A percentile compares a stretch with the other conserved stretches of the same genome.
phyloP scores from a whole-genome alignment of 1,140 invertebrate species.

The Dysdera silvatica region DNA sequence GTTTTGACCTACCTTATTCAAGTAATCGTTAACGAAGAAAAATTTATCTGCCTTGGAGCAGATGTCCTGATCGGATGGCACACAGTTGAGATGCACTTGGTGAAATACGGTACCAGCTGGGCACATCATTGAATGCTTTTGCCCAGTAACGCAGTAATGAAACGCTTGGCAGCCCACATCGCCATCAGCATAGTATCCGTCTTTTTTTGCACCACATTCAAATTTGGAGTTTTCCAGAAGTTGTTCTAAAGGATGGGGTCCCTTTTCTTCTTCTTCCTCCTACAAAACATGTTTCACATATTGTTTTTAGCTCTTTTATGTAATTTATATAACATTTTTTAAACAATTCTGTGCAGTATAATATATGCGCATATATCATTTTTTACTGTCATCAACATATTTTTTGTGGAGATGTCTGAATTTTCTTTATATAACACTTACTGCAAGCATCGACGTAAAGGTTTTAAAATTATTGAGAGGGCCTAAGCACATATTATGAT shows the following conservation, averaged over 20 bases:
- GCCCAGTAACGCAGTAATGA: constrained; percentile 85
- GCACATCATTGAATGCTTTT: constrained; percentile 76
- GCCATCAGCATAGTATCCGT: constrained; percentile 85
- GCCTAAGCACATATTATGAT: too few species aligned
- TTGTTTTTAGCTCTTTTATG: too few species aligned
- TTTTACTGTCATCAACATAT: too few species aligned
- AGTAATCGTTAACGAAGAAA: constrained; percentile 84
- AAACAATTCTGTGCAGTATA: too few species aligned
- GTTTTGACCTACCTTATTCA: constrained; percentile 65
- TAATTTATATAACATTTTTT: too few species aligned
- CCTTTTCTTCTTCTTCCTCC: constrained; percentile 67
- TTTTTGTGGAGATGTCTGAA: too few species aligned
- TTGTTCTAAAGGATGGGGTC: constrained; percentile 69
- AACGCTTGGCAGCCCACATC: constrained; percentile 81
- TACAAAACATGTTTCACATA: neutral
- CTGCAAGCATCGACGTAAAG: too few species aligned
- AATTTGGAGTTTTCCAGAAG: constrained; percentile 76
- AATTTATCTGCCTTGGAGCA: constrained; percentile 81
- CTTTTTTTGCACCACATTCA: constrained; percentile 65
- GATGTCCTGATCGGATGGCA: constrained; percentile 79
- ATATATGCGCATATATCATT: too few species aligned
- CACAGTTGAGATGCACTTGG: constrained; percentile 82
- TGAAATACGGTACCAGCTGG: constrained; percentile 87
- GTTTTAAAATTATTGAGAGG: too few species aligned
- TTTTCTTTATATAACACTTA: too few species aligned